Base-by-base conservation (phyloP, 2,888 invertebrate species). In the Drosophila trichaetosa region DNA sequence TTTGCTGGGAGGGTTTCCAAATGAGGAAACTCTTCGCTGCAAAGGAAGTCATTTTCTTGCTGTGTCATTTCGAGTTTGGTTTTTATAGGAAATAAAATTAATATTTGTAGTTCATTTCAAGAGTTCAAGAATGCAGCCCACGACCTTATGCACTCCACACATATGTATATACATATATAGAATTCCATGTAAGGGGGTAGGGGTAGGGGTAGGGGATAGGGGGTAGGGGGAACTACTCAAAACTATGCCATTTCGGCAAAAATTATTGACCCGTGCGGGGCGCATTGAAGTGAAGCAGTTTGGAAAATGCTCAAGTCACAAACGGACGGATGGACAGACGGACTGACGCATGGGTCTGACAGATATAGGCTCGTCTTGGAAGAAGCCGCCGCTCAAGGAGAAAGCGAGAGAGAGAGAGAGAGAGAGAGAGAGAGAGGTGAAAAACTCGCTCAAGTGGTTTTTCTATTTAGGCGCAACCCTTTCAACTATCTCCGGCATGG, bases 221-320 rank as follows among this genome's bases (percentile, higher is more conserved):
- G 40, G 18, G 21, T 24, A 16, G 3, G 27, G 27, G 36, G 21
- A 62, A 56, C 16, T 18, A 34, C 27, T 38, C 27, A 11, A 64
- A 42, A 76, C 62, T 54, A 70, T 68, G 68, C 59, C 70, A 72
- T 69, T 73, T 78, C 57, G 67, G 70, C 57, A 71, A 66, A 73
- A 74, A 69, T 80, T 86, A 88, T 88, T 85, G 85, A 85, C 88
- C 85, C 85, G 85, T 85, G 82, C 24, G 56, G 40, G 57, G 76
- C 51, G 82, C 87, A 86, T 76, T 87, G 79, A 78, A 86, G 82
- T 87, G 89, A 69, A 89, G 72, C 83, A 82, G 76, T 87, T 79
- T 79, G 76, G 83, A 84, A 85, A 87, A 87, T 89, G 72, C 83
- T 83, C 87, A 72, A 89, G 89, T 87, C 89, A 87, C 65, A 71